phyloP scores from a whole-genome alignment of 2,797 vertebrate genomes.

The Danio aesculapii region DNA sequence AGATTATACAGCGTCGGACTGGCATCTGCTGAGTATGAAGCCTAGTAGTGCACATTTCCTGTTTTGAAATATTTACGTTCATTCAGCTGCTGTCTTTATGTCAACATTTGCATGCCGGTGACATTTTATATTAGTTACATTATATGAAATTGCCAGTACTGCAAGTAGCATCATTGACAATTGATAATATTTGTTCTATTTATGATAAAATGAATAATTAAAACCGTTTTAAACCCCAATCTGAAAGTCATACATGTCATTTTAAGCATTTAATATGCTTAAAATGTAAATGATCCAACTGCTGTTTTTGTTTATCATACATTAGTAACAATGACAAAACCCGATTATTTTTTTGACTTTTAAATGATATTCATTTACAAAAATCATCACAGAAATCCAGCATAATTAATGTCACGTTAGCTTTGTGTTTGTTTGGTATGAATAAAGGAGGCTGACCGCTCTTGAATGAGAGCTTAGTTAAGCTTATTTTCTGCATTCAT shows the following conservation, averaged over 20 bases:
- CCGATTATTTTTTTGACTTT: neutral
- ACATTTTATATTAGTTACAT: neutral
- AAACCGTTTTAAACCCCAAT: neutral
- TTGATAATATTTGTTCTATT: neutral
- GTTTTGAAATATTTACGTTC: conserved; percentile 8
- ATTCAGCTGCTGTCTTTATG: neutral
- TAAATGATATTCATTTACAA: neutral
- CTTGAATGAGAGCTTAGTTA: neutral
- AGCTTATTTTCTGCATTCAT: neutral
- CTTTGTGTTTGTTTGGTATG: neutral
- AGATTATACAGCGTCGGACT: neutral
- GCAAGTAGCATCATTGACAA: too few species aligned
- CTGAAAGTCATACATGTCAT: neutral
- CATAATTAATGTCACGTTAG: neutral
- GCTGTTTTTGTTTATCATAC: neutral
- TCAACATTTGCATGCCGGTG: neutral
- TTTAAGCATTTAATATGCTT: neutral
- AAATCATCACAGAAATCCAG: neutral
- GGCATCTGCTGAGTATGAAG: neutral
- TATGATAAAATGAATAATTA: neutral
- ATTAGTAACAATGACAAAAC: neutral
- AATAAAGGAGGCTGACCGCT: neutral
- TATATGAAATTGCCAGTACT: neutral
- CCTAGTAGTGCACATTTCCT: neutral
- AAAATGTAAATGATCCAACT: neutral